phyloP scores from a whole-genome alignment of 2,797 vertebrate genomes.

The Lithobates sylvaticus region DNA sequence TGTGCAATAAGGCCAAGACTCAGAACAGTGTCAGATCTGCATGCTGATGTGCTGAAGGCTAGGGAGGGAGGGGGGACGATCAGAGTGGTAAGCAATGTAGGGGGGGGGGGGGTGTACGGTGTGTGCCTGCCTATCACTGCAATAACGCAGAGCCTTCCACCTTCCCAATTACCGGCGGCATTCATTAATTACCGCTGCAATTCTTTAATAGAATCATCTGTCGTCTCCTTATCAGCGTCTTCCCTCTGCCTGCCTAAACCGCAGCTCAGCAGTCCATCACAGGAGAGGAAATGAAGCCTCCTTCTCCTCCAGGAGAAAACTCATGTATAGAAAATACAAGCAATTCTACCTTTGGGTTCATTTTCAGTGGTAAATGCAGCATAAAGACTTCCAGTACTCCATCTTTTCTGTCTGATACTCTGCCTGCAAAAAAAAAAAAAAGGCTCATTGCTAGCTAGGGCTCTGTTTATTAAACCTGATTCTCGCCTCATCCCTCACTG shows the following conservation, averaged over 20 bases:
- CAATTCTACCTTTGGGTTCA: background rate
- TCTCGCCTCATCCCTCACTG: too few relatives aligned
- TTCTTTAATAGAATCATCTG: constrained; percentile 80
- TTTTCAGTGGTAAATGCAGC: background rate
- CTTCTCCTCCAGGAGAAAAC: constrained; percentile 71
- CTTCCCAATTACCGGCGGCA: constrained; percentile 98
- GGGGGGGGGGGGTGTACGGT: constrained; percentile 85
- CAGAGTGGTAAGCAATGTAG: constrained; percentile 84
- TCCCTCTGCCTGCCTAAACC: constrained; percentile 82
- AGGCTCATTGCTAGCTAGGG: too few relatives aligned
- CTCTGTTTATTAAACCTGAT: too few relatives aligned
- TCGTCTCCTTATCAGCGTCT: constrained; percentile 78
- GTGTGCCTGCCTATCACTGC: constrained; percentile 98
- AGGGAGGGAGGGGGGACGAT: constrained; percentile 79
- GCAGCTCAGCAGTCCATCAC: constrained; percentile 79
- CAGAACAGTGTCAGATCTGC: constrained; percentile 98
- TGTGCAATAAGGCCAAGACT: constrained; percentile 99
- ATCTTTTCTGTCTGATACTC: too few relatives aligned
- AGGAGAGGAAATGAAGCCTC: constrained; percentile 76
- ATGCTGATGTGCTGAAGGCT: constrained; percentile 96
- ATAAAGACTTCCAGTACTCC: background rate
- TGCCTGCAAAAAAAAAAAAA: too few relatives aligned
- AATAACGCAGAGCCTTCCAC: constrained; percentile 90
- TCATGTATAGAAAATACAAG: constrained; percentile 34
- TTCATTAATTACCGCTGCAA: constrained; percentile 95